Conservation (phyloP, 2,888 invertebrate species). For the Spialia ferax region DNA sequence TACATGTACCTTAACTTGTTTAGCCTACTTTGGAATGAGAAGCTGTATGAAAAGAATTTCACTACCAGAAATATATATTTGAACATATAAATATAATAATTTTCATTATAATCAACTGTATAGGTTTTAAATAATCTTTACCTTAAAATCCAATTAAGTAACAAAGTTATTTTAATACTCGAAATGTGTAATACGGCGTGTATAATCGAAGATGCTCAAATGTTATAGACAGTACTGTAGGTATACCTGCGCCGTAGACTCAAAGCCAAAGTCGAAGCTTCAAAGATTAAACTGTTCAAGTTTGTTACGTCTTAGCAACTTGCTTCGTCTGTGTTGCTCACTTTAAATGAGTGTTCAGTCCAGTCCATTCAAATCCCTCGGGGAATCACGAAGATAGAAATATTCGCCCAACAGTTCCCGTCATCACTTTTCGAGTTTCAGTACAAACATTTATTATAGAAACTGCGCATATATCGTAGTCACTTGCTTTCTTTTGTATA, state of each 20-base stretch:
- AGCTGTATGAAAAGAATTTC: too few relatives aligned
- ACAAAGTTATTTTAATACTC: too few relatives aligned
- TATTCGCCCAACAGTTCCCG: conserved; percentile 59
- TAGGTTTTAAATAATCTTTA: too few relatives aligned
- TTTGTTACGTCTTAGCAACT: conserved; percentile 68
- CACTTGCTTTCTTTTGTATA: neutral
- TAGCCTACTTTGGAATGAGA: too few relatives aligned
- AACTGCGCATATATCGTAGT: conserved; percentile 26
- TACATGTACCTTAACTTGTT: too few relatives aligned
- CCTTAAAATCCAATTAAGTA: too few relatives aligned
- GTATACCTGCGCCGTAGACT: conserved; percentile 2
- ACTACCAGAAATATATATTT: too few relatives aligned
- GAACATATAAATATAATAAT: too few relatives aligned
- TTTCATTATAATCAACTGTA: too few relatives aligned
- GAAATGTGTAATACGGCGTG: neutral
- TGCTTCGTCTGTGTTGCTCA: conserved; percentile 61
- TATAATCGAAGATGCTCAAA: neutral
- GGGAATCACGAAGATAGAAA: conserved; percentile 71
- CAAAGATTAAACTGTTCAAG: conserved; percentile 68
- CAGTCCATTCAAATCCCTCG: conserved; percentile 60
- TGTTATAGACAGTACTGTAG: neutral
- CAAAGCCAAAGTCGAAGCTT: conserved; percentile 20
- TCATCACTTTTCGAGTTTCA: conserved; percentile 48
- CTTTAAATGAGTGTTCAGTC: conserved; percentile 69
- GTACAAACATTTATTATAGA: conserved; percentile 30